Evolutionary conservation across 2,888 invertebrate genomes (phyloP).

Genomic region (Synanthedon myopaeformis): DNA sequence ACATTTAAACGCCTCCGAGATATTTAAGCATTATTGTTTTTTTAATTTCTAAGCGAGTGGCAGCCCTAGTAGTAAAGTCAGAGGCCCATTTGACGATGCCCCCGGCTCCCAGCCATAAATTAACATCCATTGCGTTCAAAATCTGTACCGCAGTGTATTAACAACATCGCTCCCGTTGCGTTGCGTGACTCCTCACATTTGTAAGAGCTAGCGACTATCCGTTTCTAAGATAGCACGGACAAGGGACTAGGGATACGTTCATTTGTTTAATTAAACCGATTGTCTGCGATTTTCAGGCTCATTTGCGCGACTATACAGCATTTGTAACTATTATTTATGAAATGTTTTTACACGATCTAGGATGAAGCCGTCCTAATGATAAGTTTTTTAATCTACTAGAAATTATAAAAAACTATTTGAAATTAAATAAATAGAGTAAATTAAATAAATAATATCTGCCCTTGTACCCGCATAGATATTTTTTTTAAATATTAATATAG

Average conservation of each 20-base stretch:
- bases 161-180: constrained; percentile 6
- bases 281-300: constrained; percentile 13
- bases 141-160: constrained; percentile 16
- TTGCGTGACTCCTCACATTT: constrained; percentile 63
- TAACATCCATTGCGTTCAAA: constrained; percentile 13
- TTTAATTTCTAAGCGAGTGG: neutral
- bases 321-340: too few species aligned
- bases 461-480: too few species aligned
- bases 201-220: constrained; percentile 32
- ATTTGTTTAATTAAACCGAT: constrained; percentile 40
- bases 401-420: too few species aligned
- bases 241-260: constrained; percentile 24
- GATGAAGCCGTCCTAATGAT: too few species aligned
- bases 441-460: too few species aligned
- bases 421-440: too few species aligned
- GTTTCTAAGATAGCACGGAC: constrained; percentile 34
- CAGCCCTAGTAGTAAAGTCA: neutral
- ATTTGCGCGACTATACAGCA: too few species aligned
- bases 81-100: constrained; percentile 5
- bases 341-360: too few species aligned
- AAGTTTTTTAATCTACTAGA: too few species aligned
- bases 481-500: too few species aligned
- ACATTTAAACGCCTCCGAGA: too few species aligned
- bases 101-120: constrained; percentile 13
- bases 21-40: too few species aligned